A percentile compares a stretch with the other conserved stretches of the same genome.
These are phyloP conservation scores for Ataeniobius toweri DNA, from an alignment of 2,797 vertebrate species.

Conservation along the genomic window DNA sequence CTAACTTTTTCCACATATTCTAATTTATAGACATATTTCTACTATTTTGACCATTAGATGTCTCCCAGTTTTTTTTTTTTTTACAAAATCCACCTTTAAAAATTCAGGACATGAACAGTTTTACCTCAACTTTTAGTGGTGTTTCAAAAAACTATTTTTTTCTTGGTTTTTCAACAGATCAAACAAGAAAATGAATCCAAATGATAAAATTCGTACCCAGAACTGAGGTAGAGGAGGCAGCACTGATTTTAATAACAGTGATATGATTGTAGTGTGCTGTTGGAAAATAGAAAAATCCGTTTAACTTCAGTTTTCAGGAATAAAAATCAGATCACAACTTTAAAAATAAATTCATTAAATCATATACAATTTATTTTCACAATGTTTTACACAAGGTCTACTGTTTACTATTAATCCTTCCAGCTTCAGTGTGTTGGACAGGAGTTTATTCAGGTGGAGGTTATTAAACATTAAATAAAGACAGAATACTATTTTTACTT, in stretches of 20 bases:
- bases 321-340: too few species aligned
- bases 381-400: too few species aligned
- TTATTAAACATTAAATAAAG: slow-evolving; percentile 34
- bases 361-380: too few species aligned
- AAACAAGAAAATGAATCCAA: neutral
- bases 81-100: neutral
- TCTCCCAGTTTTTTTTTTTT: neutral
- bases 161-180: neutral
- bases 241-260: too few species aligned
- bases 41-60: neutral
- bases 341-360: too few species aligned
- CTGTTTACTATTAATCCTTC: neutral
- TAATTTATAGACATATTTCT: neutral
- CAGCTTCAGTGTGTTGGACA: neutral
- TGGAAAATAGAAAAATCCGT: too few species aligned
- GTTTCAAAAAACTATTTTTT: neutral
- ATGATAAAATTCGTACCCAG: neutral
- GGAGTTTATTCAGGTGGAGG: neutral
- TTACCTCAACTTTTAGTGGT: neutral
- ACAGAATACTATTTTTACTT: slow-evolving; percentile 14
- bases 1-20: too few species aligned
- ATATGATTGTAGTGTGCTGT: too few species aligned
- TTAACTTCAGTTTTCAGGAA: too few species aligned
- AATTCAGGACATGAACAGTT: neutral
- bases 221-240: neutral